Evolutionary conservation across 2,888 invertebrate genomes (phyloP), one percentile per base, ranked within the genome.

Genomic region (Hypercompe scribonia): DNA sequence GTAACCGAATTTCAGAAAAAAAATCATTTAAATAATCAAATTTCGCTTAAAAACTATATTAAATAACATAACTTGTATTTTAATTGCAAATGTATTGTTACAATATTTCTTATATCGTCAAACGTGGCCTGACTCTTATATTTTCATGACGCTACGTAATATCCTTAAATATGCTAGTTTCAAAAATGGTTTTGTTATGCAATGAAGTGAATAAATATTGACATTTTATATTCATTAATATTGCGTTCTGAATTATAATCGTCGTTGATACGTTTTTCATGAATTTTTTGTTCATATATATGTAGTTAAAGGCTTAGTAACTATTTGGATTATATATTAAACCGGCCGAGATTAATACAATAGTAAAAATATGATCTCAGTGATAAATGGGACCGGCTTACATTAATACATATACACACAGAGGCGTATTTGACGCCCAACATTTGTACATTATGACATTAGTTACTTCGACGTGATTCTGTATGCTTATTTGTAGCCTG

Each of bases 101-200:
- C 15, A n/a, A 28, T 39, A 65, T 65, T 39, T 11, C 2, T 50
- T n/a, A n/a, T 5, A 50, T 68, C n/a, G 68, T 24, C 34, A 68
- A 68, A 34, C 50, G 50, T 54, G 68, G 54, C n/a, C 54, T n/a
- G 8, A 34, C 24, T 15, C 50, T 54, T 4, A 28, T 28, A 4
- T 54, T 68, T 54, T 34, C 28, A 31, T 36, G 46, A 10, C 15
- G 33, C 75, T 77, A 77, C 76, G 72, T 78, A 82, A 77, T 76
- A 65, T 10, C n/a, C n/a, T 36, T 65, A 65, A 68, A 61, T 68
- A 58, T 46, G 34, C 13, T 34, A 46, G 34, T 42, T 31, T 21
- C 42, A 42, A 68, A 69, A 72, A 73, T 66, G n/a, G 24, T 46
- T 70, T 28, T 46, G 36, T 73, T 70, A 74, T 70, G 42, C 36